Evolutionary conservation across 2,888 invertebrate species (phyloP), one percentile per base, ranked within the genome.

Genomic region (Microctonus aethiopoides): DNA sequence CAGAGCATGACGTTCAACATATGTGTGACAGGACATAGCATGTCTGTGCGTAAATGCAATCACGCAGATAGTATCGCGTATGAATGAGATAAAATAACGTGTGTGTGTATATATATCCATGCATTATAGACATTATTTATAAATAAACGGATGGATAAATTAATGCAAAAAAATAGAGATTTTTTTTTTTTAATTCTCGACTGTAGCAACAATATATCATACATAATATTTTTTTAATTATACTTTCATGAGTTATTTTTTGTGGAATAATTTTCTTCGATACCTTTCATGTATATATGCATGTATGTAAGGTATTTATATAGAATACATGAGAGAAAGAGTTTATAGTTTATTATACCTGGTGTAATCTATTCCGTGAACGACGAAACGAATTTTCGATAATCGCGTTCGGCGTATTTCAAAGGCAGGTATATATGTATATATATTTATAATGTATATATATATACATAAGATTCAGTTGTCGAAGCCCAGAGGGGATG

Each of bases 61-160:
- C 74, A 72, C 68, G 70, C 70, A 74, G 72, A 74, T 72, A 74
- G 62, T 70, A 72, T 72, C 74, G 65, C 64, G 41, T 54, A 22
- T 24, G 26, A 22, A 24, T 61, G 61, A 61, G 61, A 61, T 39
- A 61, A 61, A 29, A 26, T 13, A 41, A 39, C 9, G 36, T 34
- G 13, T 34, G 41, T 39, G 20, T n/a, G 13, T 56, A 56, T n/a
- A n/a, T 2, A 56, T 29, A 29, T 51, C 26, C 20, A 57, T 10
- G 34, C 34, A 32, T 46, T 20, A 16, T n/a, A 20, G 20, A 20
- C n/a, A 46, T 46, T 46, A 46, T 46, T 16, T 16, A 46, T 46
- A n/a, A 20, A 46, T 46, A 46, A 46, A 20, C 16, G 16, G 16
- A 20, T 46, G 16, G 6, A 36, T 9, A 10, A 9, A 36, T 9